A percentile compares a stretch with the other conserved stretches of the same genome.
These are phyloP conservation scores for Dolichopus griseipennis DNA, from an alignment of 2,888 invertebrate species.

Conservation along the genomic window DNA sequence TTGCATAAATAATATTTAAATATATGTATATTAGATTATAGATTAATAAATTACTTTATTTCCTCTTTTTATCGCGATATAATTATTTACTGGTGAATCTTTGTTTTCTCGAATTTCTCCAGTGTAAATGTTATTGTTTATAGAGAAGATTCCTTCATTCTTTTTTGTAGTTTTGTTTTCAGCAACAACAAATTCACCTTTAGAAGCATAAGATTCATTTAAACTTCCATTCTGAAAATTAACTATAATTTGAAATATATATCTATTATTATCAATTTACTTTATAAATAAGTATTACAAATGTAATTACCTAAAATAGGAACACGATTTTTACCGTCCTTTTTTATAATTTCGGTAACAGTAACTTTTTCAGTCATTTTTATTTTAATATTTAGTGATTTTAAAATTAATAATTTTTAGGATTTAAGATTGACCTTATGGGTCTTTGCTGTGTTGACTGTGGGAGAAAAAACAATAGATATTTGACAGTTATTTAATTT, in stretches of 20 bases:
- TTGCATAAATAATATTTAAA: neutral
- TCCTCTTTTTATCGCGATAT: conserved; percentile 33
- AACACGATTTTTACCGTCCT: neutral
- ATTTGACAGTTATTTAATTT: too few species aligned
- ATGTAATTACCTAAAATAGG: neutral
- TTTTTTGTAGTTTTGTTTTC: conserved; percentile 18
- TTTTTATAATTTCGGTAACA: too few species aligned
- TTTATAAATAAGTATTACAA: neutral
- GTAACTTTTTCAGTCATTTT: too few species aligned
- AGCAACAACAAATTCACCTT: conserved; percentile 25
- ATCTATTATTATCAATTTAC: neutral
- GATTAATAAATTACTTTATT: conserved; percentile 33
- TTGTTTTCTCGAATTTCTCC: conserved; percentile 25
- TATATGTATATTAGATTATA: too few species aligned
- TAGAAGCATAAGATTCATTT: conserved; percentile 22
- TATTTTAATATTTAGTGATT: too few species aligned
- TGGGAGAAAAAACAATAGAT: too few species aligned
- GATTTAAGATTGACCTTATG: too few species aligned
- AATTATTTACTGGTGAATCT: conserved; percentile 28
- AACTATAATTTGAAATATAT: conserved; percentile 28
- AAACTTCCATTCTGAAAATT: conserved; percentile 38
- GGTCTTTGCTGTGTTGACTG: too few species aligned
- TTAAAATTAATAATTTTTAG: too few species aligned
- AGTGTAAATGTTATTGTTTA: conserved; percentile 29
- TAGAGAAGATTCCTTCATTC: conserved; percentile 28